phyloP scores from a whole-genome alignment of 2,797 vertebrate species.

The Sebastes dallii region DNA sequence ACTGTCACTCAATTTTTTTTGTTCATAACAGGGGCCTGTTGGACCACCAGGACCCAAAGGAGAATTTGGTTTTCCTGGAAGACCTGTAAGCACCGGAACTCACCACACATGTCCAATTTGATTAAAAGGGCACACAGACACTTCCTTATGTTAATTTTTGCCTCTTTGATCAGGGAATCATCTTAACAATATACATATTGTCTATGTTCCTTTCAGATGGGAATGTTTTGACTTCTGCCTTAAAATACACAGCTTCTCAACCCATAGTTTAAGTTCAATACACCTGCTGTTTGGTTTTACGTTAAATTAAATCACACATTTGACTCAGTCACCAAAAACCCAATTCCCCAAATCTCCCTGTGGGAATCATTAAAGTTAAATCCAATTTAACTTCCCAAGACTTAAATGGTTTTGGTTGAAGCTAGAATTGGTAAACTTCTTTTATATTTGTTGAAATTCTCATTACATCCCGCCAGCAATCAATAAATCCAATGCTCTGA shows the following conservation, averaged over 20 bases:
- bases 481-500: no score
- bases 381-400: background rate
- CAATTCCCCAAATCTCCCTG: background rate
- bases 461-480: no score
- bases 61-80: slow-evolving; percentile 92
- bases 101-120: background rate
- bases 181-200: background rate
- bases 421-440: no score
- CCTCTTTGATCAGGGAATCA: background rate
- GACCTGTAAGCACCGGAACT: slow-evolving; percentile 84
- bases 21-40: slow-evolving; percentile 83
- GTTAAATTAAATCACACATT: background rate
- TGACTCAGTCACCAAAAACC: background rate
- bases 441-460: no score
- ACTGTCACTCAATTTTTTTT: background rate
- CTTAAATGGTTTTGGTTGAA: background rate
- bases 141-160: background rate
- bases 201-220: background rate
- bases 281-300: background rate
- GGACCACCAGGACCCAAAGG: slow-evolving; percentile 92
- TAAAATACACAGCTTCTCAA: background rate
- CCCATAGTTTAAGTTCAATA: background rate
- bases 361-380: background rate
- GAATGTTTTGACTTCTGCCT: background rate
- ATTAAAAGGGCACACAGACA: background rate